Percentiles rank a stretch among this genome's conserved stretches.
These are phyloP conservation scores for Drosophila atroscutellata DNA, from an alignment of 2,888 invertebrate genomes.

Conservation along the genomic window DNA sequence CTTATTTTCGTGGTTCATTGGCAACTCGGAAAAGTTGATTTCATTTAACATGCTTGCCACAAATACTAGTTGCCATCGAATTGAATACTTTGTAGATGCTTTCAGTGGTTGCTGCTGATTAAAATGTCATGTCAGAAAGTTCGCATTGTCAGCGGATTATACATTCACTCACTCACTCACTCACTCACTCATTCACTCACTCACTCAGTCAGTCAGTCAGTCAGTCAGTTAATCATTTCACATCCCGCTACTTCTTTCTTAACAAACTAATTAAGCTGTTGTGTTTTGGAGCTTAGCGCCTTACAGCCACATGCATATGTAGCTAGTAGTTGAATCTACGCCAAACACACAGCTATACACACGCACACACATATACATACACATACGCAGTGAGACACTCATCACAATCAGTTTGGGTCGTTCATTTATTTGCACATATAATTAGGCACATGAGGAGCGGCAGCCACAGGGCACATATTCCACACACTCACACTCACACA, in stretches of 20 bases:
- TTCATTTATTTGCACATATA: slow-evolving; percentile 81
- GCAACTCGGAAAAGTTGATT: slow-evolving; percentile 2
- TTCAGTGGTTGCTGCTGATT: slow-evolving; percentile 20
- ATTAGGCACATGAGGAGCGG: slow-evolving; percentile 73
- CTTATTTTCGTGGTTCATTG: slow-evolving; percentile 8
- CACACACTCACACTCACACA: background rate
- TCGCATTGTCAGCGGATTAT: slow-evolving; percentile 1
- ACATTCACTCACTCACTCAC: slow-evolving; percentile 12
- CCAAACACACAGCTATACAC: slow-evolving; percentile 6
- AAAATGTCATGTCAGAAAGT: slow-evolving; percentile 13
- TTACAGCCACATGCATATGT: slow-evolving; percentile 21
- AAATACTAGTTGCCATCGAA: slow-evolving; percentile 26
- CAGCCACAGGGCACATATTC: slow-evolving; percentile 68
- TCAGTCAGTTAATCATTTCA: slow-evolving; percentile 38
- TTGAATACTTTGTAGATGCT: slow-evolving; percentile 16
- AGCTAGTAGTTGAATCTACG: slow-evolving; percentile 37
- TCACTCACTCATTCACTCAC: slow-evolving; percentile 10
- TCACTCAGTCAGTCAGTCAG: slow-evolving; percentile 21
- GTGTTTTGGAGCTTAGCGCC: slow-evolving; percentile 27
- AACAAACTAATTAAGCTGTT: slow-evolving; percentile 64
- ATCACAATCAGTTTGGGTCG: slow-evolving; percentile 68
- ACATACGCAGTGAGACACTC: slow-evolving; percentile 42
- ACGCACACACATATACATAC: slow-evolving; percentile 18
- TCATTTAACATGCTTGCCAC: slow-evolving; percentile 26
- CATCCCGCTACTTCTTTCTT: slow-evolving; percentile 52